Conservation (phyloP, 1,140 invertebrate genomes). For the Phymorhynchus buccinoides region DNA sequence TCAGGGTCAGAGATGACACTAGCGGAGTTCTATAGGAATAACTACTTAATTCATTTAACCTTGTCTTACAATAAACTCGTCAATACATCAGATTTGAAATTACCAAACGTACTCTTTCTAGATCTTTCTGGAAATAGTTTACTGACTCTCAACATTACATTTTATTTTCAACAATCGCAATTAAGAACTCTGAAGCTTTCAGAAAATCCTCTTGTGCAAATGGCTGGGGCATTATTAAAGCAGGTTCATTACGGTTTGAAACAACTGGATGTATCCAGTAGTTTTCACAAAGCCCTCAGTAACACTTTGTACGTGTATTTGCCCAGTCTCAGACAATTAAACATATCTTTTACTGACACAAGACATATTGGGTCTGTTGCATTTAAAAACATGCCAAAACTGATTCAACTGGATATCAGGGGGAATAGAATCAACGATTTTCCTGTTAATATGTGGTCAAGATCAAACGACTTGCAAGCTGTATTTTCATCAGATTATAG, state of each 20-base stretch:
- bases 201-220: background rate
- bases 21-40: too few relatives aligned
- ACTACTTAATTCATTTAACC: too few relatives aligned
- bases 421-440: too few relatives aligned
- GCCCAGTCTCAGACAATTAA: background rate
- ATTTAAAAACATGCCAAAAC: too few relatives aligned
- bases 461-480: background rate
- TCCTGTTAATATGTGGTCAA: too few relatives aligned
- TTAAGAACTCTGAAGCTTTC: constrained; percentile 26
- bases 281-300: background rate
- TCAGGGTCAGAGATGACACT: too few relatives aligned
- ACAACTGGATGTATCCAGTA: background rate
- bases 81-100: background rate
- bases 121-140: constrained; percentile 37
- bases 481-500: constrained; percentile 41
- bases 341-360: background rate
- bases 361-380: too few relatives aligned
- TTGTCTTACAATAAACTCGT: background rate
- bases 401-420: too few relatives aligned
- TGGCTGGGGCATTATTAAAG: constrained; percentile 1
- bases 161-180: constrained; percentile 2
- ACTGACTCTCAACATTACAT: background rate
- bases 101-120: background rate
- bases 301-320: constrained; percentile 9
- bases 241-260: background rate